Base-by-base conservation (phyloP, 2,113 vertebrate genomes). In the Melanotaenia duboulayi region DNA sequence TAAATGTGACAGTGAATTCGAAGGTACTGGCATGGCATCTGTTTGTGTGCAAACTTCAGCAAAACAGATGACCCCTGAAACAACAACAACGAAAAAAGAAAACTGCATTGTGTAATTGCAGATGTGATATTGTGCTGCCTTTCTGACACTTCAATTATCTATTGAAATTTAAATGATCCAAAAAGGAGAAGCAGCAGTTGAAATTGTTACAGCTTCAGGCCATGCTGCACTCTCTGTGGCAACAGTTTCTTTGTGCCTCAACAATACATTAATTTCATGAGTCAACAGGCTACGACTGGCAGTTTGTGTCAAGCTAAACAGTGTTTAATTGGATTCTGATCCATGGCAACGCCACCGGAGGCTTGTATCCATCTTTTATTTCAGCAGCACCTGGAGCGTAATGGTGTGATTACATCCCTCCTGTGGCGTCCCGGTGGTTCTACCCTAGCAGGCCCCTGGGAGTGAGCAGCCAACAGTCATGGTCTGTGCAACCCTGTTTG, bases 241-340 rank as follows among this genome's bases (percentile, higher is more conserved):
- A 85, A 84, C 79, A 64, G 64, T 88, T 83, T 82, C 75, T 91
- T 90, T 91, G 85, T 92, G 83, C 75, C 65, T 64, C 35, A 60
- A 93, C 92, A 92, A 94, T 91, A 83, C 90, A 90, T 94, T 93
- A 72, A 94, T 94, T 93, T 94, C 91, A 92, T 92, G 94, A 94
- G 91, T 93, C 93, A 94, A 91, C 92, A 92, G 90, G 81, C 91
- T 88, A 90, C 85, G 87, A 90, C 89, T 86, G 91, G 84, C 86
- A 88, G 89, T 82, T 90, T 91, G 87, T 87, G 81, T 91, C 73
- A 79, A 92, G 89, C 89, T 92, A 91, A 94, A 93, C 90, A 87
- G 87, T 91, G 90, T 90, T 92, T 94, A 94, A 94, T 94, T 94
- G 90, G 91, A 94, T 93, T 94, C 89, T 90, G 86, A 93, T 92